phyloP scores from a whole-genome alignment of 2,797 vertebrate genomes.

The Catharus ustulatus region DNA sequence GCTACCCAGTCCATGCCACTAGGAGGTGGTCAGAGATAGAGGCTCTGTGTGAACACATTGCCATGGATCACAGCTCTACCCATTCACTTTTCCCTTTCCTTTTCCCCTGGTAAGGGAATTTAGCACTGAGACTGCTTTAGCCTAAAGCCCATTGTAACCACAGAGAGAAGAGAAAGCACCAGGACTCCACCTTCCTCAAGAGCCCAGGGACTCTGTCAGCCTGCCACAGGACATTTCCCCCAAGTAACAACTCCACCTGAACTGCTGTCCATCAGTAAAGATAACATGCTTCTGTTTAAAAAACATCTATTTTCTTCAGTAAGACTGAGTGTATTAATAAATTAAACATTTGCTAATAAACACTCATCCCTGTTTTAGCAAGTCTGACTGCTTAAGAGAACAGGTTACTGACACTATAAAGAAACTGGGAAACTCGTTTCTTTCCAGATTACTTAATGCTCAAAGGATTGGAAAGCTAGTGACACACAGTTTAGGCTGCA shows the following conservation, averaged over 20 bases:
- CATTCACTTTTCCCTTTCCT: neutral
- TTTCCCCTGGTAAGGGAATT: neutral
- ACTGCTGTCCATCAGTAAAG: neutral
- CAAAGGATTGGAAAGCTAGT: neutral
- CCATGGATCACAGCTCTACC: neutral
- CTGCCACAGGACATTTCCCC: neutral
- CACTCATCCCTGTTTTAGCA: neutral
- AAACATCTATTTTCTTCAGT: neutral
- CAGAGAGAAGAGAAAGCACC: neutral
- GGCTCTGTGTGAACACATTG: neutral
- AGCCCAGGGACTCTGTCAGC: neutral
- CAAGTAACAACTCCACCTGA: neutral
- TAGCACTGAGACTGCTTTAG: neutral
- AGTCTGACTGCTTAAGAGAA: neutral
- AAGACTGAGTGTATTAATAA: neutral
- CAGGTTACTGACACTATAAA: neutral
- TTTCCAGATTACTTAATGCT: constrained; percentile 9
- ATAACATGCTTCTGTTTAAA: neutral
- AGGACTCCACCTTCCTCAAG: neutral
- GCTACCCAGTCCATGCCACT: neutral
- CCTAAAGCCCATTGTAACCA: neutral
- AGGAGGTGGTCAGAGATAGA: neutral
- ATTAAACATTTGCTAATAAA: constrained; percentile 20
- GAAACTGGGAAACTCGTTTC: neutral
- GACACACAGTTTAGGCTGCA: neutral